Percentiles rank a stretch among this genome's conserved stretches.
Conservation (phyloP, 92 coral and sea anemone species). For the Desmophyllum pertusum region DNA sequence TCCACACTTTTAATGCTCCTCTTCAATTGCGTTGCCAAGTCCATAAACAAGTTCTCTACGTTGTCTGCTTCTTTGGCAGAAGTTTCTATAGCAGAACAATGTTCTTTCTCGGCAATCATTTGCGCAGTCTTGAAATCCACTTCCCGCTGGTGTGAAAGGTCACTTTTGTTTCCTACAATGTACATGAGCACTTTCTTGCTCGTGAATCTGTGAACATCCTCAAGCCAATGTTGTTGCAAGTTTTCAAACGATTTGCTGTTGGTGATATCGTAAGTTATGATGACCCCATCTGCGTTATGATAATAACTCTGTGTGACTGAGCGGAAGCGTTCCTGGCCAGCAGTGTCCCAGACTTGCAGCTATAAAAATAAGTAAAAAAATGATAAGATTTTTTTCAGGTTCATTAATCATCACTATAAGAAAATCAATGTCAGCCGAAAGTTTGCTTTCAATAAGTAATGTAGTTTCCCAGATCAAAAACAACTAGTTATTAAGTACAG, state of each 20-base stretch:
- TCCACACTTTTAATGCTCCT: conserved; percentile 74
- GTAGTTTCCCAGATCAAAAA: too few species aligned
- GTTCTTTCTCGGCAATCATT: conserved; percentile 74
- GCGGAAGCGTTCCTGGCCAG: conserved; percentile 97
- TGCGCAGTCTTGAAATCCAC: conserved; percentile 83
- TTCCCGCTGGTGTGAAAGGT: conserved; percentile 74
- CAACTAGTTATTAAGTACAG: too few species aligned
- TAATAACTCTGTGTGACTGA: conserved; percentile 98
- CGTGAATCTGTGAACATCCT: conserved; percentile 88
- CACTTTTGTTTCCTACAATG: conserved; percentile 95
- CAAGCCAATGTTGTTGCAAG: conserved; percentile 83
- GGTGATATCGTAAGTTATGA: conserved; percentile 91
- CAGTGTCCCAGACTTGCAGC: conserved; percentile 99
- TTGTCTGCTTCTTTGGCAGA: conserved; percentile 97
- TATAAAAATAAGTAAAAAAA: conserved; percentile 37
- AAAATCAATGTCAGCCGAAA: too few species aligned
- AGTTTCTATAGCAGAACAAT: conserved; percentile 92
- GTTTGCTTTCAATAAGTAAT: too few species aligned
- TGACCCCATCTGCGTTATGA: conserved; percentile 95
- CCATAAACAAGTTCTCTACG: conserved; percentile 89
- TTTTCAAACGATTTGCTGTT: conserved; percentile 86
- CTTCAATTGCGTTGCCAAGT: conserved; percentile 87
- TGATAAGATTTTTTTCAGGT: background rate
- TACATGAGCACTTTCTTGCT: conserved; percentile 88
- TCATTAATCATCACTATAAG: too few species aligned